These are phyloP conservation scores for Aromia moschata DNA, from an alignment of 2,888 invertebrate genomes.

Conservation along the genomic window DNA sequence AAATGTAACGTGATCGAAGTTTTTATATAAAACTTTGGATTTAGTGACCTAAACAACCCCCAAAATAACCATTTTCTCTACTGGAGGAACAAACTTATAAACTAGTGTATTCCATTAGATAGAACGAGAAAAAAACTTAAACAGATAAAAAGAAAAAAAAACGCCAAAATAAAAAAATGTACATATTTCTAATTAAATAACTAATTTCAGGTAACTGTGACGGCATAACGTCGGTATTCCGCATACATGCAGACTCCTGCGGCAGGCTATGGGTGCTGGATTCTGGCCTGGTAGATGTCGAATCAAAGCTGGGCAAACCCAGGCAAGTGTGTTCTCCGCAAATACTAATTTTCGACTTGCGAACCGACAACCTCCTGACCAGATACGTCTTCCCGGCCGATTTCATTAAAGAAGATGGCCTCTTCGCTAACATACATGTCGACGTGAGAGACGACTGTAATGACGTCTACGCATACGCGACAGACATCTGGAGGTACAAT, in stretches of 20 bases:
- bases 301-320: conserved; percentile 70
- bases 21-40: no score
- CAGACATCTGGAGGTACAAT: conserved; percentile 73
- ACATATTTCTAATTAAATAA: no score
- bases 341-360: conserved; percentile 76
- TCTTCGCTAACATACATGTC: conserved; percentile 74
- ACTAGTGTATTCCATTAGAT: no score
- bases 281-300: conserved; percentile 78
- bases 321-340: conserved; percentile 78
- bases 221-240: conserved; percentile 79
- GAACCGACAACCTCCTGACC: conserved; percentile 66
- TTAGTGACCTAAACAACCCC: no score
- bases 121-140: no score
- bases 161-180: no score
- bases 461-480: conserved; percentile 72
- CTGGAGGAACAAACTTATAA: no score
- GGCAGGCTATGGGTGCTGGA: conserved; percentile 83
- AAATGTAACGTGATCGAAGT: no score
- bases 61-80: no score
- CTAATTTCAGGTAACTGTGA: conserved; percentile 69
- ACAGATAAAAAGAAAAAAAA: no score
- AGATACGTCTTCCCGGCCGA: conserved; percentile 73
- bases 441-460: conserved; percentile 70
- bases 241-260: conserved; percentile 78
- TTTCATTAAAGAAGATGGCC: conserved; percentile 73